Percentiles rank a stretch among this genome's conserved stretches.
These are phyloP conservation scores for Metaphire vulgaris DNA, from an alignment of 1,140 invertebrate genomes.

Conservation along the genomic window DNA sequence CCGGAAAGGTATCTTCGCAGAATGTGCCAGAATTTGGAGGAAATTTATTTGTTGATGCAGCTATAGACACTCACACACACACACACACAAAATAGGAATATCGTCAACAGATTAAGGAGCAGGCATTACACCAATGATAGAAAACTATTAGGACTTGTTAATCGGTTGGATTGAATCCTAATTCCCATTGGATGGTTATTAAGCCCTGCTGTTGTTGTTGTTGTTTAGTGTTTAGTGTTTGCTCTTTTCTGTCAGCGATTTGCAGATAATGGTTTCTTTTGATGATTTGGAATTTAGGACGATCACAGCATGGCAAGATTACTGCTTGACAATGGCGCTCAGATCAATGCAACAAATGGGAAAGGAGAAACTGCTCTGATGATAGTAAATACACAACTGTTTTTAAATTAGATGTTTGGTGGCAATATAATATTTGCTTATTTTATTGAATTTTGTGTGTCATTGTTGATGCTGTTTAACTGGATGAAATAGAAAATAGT, in stretches of 20 bases:
- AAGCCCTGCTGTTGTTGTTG: neutral
- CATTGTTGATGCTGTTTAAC: neutral
- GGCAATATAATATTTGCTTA: neutral
- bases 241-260: neutral
- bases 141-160: neutral
- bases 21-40: too few species aligned
- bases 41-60: neutral
- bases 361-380: neutral
- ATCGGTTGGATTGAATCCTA: neutral
- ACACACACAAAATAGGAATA: too few species aligned
- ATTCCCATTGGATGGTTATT: neutral
- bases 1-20: neutral
- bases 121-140: too few species aligned
- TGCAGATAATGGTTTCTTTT: too few species aligned
- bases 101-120: too few species aligned
- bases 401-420: neutral
- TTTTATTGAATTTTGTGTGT: too few species aligned
- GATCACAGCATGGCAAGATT: neutral
- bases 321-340: neutral
- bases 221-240: neutral
- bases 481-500: too few species aligned
- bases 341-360: neutral
- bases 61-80: neutral
- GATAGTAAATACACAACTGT: neutral
- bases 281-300: neutral